Evolutionary conservation across 2,113 vertebrate genomes (phyloP), one percentile per base, ranked within the genome.

Genomic region (Cathartes aura): DNA sequence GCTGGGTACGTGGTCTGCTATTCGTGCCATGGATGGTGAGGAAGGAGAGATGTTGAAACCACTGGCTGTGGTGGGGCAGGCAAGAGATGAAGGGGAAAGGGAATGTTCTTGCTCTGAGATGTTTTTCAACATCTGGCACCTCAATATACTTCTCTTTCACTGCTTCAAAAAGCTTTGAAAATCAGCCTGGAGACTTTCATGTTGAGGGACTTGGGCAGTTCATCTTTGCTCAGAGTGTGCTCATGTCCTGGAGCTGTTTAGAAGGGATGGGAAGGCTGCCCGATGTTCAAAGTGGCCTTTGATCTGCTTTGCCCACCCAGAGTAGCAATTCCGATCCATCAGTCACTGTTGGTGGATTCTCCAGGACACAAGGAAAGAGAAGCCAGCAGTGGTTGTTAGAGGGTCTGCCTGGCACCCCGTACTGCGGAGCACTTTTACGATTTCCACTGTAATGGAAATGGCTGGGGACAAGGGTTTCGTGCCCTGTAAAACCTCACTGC

Each of bases 381-480:
- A 82, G 5, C 3, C 38, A 32, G 18, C n/a, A 53, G 26, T n/a
- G 6, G 10, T 27, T 56, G 15, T 56, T 38, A 64, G 48, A 48
- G 8, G 23, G 4, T 63, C 55, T 43, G 26, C 0, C 8, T 80
- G 34, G 45, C 9, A 80, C 58, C 58, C 30, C 3, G 1, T 30
- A n/a, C 5, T 3, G 34, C 7, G 2, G 23, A 48, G 2, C 6
- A 32, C 1, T 11, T 17, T 11, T 16, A 36, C 0, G 1, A 64
- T 48, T 74, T 36, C 10, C 24, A 29, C 26, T 68, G 22, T 36
- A 56, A 17, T 9, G 24, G 82, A 90, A 32, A 12, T n/a, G 32
- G 2, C 30, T 76, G 79, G 38, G 23, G 6, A 40, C 1, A 1
- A 56, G 18, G 12, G 15, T 40, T 32, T 89, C 6, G n/a, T 68